Percentiles rank a stretch among this genome's conserved stretches.
phyloP scores from a whole-genome alignment of 2,888 invertebrate genomes.

The Apocheima hispidaria region DNA sequence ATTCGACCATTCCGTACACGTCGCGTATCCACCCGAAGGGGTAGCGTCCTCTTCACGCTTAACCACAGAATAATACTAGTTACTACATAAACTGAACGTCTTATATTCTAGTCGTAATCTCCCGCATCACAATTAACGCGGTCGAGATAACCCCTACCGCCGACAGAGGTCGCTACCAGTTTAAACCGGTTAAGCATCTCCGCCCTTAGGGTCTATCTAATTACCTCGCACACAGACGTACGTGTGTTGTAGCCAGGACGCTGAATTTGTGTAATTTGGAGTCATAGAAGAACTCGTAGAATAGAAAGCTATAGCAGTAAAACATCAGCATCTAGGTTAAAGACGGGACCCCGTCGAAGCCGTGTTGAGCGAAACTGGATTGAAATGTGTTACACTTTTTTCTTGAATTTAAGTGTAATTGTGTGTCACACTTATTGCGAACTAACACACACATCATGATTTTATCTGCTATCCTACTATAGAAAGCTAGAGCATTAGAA shows the following conservation, averaged over 20 bases:
- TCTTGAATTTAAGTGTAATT: too few species aligned
- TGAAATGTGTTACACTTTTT: too few species aligned
- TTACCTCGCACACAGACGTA: conserved; percentile 70
- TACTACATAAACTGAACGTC: conserved; percentile 49
- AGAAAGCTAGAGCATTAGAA: too few species aligned
- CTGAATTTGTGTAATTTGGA: conserved; percentile 33
- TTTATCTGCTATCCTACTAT: too few species aligned
- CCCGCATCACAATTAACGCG: conserved; percentile 85
- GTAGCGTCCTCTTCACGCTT: conserved; percentile 45
- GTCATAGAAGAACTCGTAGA: conserved; percentile 14
- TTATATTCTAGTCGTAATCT: conserved; percentile 81
- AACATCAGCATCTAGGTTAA: too few species aligned
- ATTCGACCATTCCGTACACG: conserved; percentile 43
- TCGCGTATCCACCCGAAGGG: conserved; percentile 57
- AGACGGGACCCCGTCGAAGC: too few species aligned
- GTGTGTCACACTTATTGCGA: too few species aligned
- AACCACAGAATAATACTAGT: conserved; percentile 14
- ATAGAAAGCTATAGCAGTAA: neutral
- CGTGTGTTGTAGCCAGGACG: conserved; percentile 44
- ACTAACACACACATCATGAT: too few species aligned
- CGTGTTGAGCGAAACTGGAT: too few species aligned
- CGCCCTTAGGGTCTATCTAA: conserved; percentile 84
- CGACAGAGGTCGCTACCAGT: conserved; percentile 81
- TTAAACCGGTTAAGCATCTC: conserved; percentile 82
- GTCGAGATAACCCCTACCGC: conserved; percentile 84